Evolutionary conservation across 1,140 invertebrate species (phyloP), one percentile per base, ranked within the genome.

Genomic region (Micrasema minimum): DNA sequence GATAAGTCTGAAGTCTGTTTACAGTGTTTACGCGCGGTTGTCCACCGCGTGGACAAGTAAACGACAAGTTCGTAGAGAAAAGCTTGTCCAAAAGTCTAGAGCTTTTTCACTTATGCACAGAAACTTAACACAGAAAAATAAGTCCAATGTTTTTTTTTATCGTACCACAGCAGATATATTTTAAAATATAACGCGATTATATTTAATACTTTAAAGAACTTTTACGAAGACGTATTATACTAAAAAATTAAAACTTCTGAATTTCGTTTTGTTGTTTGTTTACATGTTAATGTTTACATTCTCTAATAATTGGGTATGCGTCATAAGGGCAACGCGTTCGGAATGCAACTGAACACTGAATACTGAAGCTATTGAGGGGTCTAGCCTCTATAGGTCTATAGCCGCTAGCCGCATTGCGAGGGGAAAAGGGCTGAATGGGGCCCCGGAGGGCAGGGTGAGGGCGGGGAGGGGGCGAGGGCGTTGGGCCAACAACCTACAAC

Each of bases 331-430:
- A 4, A 45, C 46, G 37, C 48, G 46, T 41, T 41, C 45, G 46
- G 68, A 59, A 64, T 70, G 68, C 68, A 64, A 70, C 68, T 70
- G 67, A 57, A 53, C 53, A 59, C 48, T 14, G n/a, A 14, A 18
- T 12, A 22, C 64, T 14, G 64, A 51, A 48, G 11, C 4, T 9
- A 22, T 35, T n/a, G 64, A 45, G 64, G 64, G 26, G 3, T 31
- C 26, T 31, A n/a, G n/a, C n/a, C 16, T 12, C 38, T 41, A 45
- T 41, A 43, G 61, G 61, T 26, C 38, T 37, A 11, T 26, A 26
- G 22, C 20, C 7, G 14, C 23, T 51, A 20, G 64, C 35, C 20
- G 64, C 48, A 7, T 31, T n/a, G 50, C 37, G 66, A 41, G 50
- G 48, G 66, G 20, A 51, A 31, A 68, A 50, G 50, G 50, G 12